These are phyloP conservation scores for Protonemura montana DNA, from an alignment of 2,888 invertebrate genomes.

Conservation along the genomic window DNA sequence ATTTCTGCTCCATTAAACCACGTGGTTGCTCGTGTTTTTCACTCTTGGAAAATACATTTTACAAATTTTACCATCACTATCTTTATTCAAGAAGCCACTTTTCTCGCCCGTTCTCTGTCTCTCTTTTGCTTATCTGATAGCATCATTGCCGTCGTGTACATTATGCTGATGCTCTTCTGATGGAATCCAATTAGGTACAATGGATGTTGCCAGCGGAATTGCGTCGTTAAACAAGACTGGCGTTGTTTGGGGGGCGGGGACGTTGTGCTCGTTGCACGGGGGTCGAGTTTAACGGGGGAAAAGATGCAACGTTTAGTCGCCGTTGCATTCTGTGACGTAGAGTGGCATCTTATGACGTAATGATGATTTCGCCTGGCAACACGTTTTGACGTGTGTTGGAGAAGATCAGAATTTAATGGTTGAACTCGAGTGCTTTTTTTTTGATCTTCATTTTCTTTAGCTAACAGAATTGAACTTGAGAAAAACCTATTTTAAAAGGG, in stretches of 20 bases:
- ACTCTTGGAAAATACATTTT: neutral
- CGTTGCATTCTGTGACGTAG: too few relatives aligned
- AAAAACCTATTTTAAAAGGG: too few relatives aligned
- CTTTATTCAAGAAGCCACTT: neutral
- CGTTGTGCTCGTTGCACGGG: neutral
- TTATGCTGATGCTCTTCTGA: neutral
- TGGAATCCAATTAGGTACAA: constrained; percentile 3
- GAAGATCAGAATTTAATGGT: too few relatives aligned
- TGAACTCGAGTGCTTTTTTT: too few relatives aligned
- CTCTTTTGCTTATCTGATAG: neutral
- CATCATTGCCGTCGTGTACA: neutral
- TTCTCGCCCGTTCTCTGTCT: neutral
- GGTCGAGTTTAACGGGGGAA: neutral
- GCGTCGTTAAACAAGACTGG: neutral
- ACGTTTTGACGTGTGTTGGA: too few relatives aligned
- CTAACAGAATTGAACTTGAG: too few relatives aligned
- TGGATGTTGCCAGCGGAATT: neutral
- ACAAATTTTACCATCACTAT: neutral
- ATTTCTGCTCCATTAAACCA: neutral
- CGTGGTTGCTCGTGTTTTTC: neutral
- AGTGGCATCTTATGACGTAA: too few relatives aligned
- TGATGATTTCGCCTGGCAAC: too few relatives aligned
- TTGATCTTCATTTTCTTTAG: too few relatives aligned
- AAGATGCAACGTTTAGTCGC: neutral
- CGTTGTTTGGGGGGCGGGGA: too few relatives aligned